These are phyloP conservation scores for Dendrocopos noguchii DNA, from an alignment of 2,113 vertebrate species.

Conservation along the genomic window DNA sequence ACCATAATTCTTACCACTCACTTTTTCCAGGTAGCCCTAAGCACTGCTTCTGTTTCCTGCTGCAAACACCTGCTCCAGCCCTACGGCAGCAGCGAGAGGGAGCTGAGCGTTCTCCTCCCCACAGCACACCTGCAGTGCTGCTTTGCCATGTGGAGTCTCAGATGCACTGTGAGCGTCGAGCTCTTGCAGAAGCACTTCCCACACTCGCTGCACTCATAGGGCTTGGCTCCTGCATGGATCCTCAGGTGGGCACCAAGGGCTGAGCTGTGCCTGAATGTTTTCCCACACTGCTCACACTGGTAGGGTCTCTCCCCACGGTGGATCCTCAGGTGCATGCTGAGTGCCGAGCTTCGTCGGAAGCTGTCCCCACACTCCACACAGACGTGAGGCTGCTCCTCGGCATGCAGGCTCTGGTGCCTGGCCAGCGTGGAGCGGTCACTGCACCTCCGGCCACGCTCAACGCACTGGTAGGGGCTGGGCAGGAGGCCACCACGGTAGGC, in stretches of 20 bases:
- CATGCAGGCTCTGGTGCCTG: background rate
- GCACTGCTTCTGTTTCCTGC: background rate
- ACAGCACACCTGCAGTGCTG: conserved; percentile 81
- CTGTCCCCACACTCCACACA: conserved; percentile 46
- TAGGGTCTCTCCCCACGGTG: conserved; percentile 44
- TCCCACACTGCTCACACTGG: conserved; percentile 43
- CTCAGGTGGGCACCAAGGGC: conserved; percentile 71
- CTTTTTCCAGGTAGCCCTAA: background rate
- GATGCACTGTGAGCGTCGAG: conserved; percentile 75
- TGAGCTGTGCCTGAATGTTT: conserved; percentile 67
- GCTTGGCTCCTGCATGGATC: conserved; percentile 66
- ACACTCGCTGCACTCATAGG: conserved; percentile 50
- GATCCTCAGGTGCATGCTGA: conserved; percentile 42
- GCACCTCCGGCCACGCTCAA: background rate
- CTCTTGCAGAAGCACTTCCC: conserved; percentile 67
- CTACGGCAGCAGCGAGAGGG: conserved; percentile 23
- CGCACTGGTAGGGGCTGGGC: background rate
- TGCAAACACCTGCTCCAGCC: background rate
- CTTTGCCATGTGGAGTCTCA: conserved; percentile 82
- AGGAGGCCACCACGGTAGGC: fast-evolving
- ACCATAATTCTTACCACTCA: background rate
- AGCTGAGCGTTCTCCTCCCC: conserved; percentile 54
- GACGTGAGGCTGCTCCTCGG: conserved; percentile 1
- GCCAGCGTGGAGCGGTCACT: background rate
- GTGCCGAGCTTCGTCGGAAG: conserved; percentile 41